These are phyloP conservation scores for Ellobium chinense DNA, from an alignment of 2,888 invertebrate species.

Conservation along the genomic window DNA sequence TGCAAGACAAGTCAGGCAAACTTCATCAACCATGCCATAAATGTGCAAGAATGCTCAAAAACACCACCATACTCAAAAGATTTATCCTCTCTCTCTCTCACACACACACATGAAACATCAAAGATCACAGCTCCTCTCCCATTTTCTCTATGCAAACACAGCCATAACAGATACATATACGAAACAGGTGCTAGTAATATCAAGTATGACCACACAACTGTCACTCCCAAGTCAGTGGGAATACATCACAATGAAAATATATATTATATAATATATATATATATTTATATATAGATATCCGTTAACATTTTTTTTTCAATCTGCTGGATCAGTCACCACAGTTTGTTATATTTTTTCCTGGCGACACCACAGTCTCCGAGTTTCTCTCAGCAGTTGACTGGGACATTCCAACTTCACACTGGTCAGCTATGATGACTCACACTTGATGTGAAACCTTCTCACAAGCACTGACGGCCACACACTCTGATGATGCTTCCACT, in stretches of 20 bases:
- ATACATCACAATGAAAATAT: background rate
- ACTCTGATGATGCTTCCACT: background rate
- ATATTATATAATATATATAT: constrained; percentile 5
- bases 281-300: background rate
- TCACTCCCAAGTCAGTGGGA: background rate
- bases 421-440: too few species aligned
- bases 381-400: background rate
- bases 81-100: background rate
- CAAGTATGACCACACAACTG: too few species aligned
- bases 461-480: background rate
- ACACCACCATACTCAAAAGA: too few species aligned
- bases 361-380: background rate
- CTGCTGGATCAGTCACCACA: background rate
- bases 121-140: too few species aligned
- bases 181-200: background rate
- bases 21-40: too few species aligned
- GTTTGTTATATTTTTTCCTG: background rate
- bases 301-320: background rate
- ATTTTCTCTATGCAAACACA: too few species aligned
- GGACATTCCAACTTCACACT: background rate
- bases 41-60: too few species aligned
- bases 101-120: background rate
- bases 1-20: too few species aligned
- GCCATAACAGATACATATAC: too few species aligned
- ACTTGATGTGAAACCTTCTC: too few species aligned